Evolutionary conservation across 2,888 invertebrate genomes (phyloP), one percentile per base, ranked within the genome.

Genomic region (Coelinius sp.): DNA sequence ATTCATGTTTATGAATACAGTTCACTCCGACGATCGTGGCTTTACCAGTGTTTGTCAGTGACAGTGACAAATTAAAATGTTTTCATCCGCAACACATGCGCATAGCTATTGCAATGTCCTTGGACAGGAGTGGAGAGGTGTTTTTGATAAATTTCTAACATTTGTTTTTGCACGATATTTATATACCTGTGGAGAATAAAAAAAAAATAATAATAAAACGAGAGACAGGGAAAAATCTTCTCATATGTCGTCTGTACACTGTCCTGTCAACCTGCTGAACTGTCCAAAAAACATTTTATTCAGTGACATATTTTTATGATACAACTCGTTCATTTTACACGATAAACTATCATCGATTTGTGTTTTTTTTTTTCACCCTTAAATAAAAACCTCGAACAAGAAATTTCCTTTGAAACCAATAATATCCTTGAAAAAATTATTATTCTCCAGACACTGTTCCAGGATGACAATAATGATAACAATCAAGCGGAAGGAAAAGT

Each of bases 231-330:
- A 31, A 49, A 68, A 68, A 44, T 59, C 59, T 24, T 25, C 14
- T 25, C 64, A 64, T 25, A 44, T 64, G 64, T 64, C 25, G 46
- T 44, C 14, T 44, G 44, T 46, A 46, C 66, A 63, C 62, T 62
- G 70, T 67, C 68, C 64, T 46, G 66, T 62, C 70, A 66, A 74
- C 70, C 76, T 74, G 74, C 68, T 68, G 59, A 66, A 31, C 70
- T 70, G 56, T 70, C 44, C 41, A 31, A 70, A 65, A 70, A 70
- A 70, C 41, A 65, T 22, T 68, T 22, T 59, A 12, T 59, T 25
- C 35, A 46, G 59, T 27, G 44, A 44, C 59, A 56, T 59, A 56
- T 68, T 53, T 68, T 52, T 41, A 7, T 46, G 41, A 65, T 41
- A 65, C 25, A 24, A 65, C 25, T 65, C 46, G 25, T 25, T 65